Evolutionary conservation across 2,113 vertebrate species (phyloP), one percentile per base, ranked within the genome.

Genomic region (Brachirus orientalis): DNA sequence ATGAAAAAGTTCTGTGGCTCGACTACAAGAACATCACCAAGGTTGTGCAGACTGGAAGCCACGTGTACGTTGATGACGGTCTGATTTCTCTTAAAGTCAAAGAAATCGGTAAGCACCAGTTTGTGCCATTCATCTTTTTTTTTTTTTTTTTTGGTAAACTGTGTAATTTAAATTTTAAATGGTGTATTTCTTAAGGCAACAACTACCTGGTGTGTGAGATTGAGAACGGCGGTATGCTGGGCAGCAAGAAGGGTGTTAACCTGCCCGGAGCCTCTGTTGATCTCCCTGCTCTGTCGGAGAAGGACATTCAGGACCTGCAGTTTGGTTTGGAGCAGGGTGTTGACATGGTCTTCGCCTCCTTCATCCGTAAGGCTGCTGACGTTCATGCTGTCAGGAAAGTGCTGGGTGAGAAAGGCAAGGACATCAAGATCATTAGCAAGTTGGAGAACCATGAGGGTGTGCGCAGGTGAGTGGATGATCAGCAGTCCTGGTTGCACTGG

Each of bases 381-480:
- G 97, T 99, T 69, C 94, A 98, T 0, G 96, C 95, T 1, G 98
- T 99, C 65, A 94, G 95, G 77, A 93, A 96, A 68, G 93, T 94
- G 47, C 93, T 99, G 7, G 97, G 97, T 0, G 96, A 99, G 69
- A 98, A 98, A 85, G 97, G 97, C 58, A 98, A 98, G 86, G 90
- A 98, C 80, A 97, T 99, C 80, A 96, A 96, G 92, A 96, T 99
- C 79, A 99, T 99, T 90, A 99, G 97, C 94, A 99, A 99, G 88
- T 95, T 99, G 0, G 98, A 99, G 93, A 99, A 99, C 89, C 97
- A 99, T 0, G 98, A 99, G 88, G 98, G 97, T 0, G 97, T 99
- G 59, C 95, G 95, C 85, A 96, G 94, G 98, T 98, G 56, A 78
- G 92, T 58, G 11, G 28, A 60, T 16, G 1, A 0, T 18, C 20